phyloP scores from a whole-genome alignment of 2,888 invertebrate species.

The Tortricodes alternella region DNA sequence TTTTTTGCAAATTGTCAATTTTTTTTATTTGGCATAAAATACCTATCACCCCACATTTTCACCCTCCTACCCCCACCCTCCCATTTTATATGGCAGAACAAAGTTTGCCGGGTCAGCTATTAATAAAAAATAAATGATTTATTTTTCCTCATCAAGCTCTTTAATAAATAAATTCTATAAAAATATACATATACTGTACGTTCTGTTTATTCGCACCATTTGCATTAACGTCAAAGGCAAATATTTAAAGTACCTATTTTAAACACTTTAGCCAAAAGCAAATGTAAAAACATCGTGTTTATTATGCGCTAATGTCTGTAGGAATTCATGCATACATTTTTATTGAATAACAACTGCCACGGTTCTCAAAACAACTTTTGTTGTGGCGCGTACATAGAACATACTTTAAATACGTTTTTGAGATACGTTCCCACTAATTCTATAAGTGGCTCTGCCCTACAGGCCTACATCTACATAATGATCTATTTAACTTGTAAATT shows the following conservation, averaged over 20 bases:
- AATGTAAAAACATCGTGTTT: conserved; percentile 5
- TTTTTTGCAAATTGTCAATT: too few species aligned
- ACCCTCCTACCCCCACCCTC: too few species aligned
- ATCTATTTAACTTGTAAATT: too few species aligned
- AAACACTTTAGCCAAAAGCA: conserved; percentile 5
- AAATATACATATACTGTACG: neutral
- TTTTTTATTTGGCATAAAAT: too few species aligned
- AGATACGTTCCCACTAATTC: too few species aligned
- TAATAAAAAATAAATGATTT: too few species aligned
- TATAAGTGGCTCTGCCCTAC: too few species aligned
- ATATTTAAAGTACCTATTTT: conserved; percentile 22
- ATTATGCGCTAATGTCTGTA: conserved; percentile 6
- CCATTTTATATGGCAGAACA: too few species aligned
- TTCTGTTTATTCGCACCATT: conserved; percentile 10
- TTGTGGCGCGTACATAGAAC: neutral
- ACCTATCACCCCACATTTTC: too few species aligned
- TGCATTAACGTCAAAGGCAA: conserved; percentile 14
- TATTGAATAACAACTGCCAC: neutral
- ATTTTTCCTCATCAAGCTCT: neutral
- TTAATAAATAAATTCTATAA: neutral
- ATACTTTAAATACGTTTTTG: neutral
- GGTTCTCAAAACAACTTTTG: neutral
- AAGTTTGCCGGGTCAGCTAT: too few species aligned
- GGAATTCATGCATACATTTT: neutral
- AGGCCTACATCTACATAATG: too few species aligned